Evolutionary conservation across 1,140 invertebrate species (phyloP), one percentile per base, ranked within the genome.

Genomic region (Drosophila kohkoa): DNA sequence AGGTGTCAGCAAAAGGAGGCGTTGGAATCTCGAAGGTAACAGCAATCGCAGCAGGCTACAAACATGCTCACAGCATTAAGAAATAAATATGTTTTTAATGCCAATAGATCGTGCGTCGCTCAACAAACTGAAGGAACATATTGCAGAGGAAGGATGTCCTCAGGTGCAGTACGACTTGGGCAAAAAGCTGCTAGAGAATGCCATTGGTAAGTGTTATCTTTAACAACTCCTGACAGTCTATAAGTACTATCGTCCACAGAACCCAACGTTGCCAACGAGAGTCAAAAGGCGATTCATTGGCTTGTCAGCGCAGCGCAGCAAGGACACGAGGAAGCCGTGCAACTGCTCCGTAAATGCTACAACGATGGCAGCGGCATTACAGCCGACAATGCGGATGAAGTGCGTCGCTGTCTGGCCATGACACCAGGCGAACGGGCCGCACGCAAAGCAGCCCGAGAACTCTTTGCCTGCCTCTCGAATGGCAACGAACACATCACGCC

Each of bases 271-370:
- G 73, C 70, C 11, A 72, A 88, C 8, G 66, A 94, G 49, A 94
- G 93, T 75, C 93, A 94, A 74, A 94, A 94, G 66, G 97, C 97
- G 0, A 95, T 98, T 43, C 96, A 97, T 82, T 98, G 97, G 97
- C 91, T 99, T 5, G 96, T 97, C 11, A 96, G 96, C 93, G 97
- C 98, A 1, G 97, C 97, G 0, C 96, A 97, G 83, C 97, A 98
- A 92, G 97, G 97, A 2, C 97, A 98, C 91, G 94, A 95, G 70
- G 96, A 97, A 91, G 97, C 97, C 3, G 97, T 97, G 20, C 94
- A 95, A 63, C 94, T 97, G 77, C 93, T 99, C 32, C 94, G 94
- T 82, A 94, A 96, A 92, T 98, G 97, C 93, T 94, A 96, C 43
- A 94, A 95, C 25, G 95, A 95, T 30, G 96, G 96, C 30, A 95